These are phyloP conservation scores for Lamellibrachia satsuma DNA, from an alignment of 2,888 invertebrate genomes.

Conservation along the genomic window DNA sequence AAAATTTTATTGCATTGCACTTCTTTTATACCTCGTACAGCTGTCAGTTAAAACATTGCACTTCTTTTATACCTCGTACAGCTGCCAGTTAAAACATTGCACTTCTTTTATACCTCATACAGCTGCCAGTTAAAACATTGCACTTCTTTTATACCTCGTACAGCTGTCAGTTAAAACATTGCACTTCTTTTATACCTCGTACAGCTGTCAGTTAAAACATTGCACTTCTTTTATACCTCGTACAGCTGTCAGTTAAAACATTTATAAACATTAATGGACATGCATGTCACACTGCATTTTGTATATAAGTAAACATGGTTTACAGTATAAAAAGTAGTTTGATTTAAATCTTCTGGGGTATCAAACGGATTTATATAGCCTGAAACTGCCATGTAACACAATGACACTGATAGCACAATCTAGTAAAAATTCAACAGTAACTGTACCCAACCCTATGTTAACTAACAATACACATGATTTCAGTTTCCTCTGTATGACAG, in stretches of 20 bases:
- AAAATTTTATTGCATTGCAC: neutral
- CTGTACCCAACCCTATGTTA: neutral
- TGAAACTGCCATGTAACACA: neutral
- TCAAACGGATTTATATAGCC: neutral
- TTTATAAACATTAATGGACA: too few species aligned
- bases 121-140: neutral
- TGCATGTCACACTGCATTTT: neutral
- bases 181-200: neutral
- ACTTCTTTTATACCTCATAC: neutral
- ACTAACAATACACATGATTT: neutral
- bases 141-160: neutral
- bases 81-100: neutral
- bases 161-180: neutral
- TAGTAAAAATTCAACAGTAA: neutral
- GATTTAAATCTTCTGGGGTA: neutral
- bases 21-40: neutral
- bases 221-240: neutral
- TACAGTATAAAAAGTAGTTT: neutral
- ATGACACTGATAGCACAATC: too few species aligned
- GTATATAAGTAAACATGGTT: neutral
- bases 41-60: neutral
- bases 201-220: neutral
- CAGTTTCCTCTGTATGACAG: neutral
- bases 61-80: neutral
- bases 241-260: too few species aligned